Evolutionary conservation across 2,113 vertebrate species (phyloP).

Genomic region (Hyperoodon ampullatus): DNA sequence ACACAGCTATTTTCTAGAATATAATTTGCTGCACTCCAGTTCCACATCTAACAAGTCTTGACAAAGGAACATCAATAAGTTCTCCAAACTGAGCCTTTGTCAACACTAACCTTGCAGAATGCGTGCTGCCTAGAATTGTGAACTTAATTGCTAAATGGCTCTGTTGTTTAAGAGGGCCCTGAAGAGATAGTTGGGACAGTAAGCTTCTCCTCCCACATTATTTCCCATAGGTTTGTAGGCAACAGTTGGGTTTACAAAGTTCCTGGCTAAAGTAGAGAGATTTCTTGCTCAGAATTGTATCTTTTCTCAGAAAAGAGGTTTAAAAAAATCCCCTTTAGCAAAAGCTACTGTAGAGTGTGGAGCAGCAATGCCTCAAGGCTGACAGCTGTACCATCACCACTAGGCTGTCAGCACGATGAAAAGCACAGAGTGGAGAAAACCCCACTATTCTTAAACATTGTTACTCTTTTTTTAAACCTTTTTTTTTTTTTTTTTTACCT

Average conservation of each 20-base stretch:
- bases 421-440: background rate
- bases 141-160: background rate
- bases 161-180: background rate
- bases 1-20: background rate
- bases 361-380: background rate
- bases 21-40: background rate
- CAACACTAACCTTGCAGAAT: background rate
- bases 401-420: no score
- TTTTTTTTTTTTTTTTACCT: background rate
- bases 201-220: background rate
- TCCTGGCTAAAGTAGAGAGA: slow-evolving; percentile 4
- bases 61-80: slow-evolving; percentile 34
- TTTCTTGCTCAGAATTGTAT: background rate
- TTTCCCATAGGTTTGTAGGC: background rate
- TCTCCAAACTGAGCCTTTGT: background rate
- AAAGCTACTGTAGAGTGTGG: background rate
- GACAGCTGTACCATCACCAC: background rate
- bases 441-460: background rate
- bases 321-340: background rate
- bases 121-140: background rate
- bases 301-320: background rate
- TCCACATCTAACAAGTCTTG: background rate
- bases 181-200: background rate
- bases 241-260: background rate
- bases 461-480: background rate